Evolutionary conservation across 1,140 invertebrate genomes (phyloP).

Genomic region (Drosophila rufa): DNA sequence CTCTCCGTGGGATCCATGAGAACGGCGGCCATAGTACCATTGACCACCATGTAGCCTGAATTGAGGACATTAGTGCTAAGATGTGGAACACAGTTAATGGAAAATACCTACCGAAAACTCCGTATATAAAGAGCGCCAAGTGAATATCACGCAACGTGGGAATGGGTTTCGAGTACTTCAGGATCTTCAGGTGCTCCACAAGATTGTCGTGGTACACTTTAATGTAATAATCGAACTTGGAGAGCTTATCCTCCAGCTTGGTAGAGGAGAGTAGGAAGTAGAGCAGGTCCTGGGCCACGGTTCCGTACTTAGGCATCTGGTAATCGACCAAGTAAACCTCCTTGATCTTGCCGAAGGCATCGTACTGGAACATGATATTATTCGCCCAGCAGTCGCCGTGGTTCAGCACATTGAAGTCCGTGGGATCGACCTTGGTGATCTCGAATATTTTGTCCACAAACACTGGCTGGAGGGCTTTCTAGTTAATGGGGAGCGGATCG

Average conservation of each 20-base stretch:
- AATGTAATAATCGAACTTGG: slow-evolving; percentile 74
- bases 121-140: slow-evolving; percentile 2
- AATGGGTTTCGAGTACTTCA: slow-evolving; percentile 66
- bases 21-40: slow-evolving; percentile 11
- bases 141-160: slow-evolving; percentile 68
- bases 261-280: slow-evolving; percentile 75
- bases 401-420: slow-evolving; percentile 87
- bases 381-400: slow-evolving; percentile 87
- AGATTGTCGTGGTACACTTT: slow-evolving; percentile 73
- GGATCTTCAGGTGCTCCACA: slow-evolving; percentile 53
- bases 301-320: slow-evolving; percentile 68
- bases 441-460: slow-evolving; percentile 49
- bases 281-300: slow-evolving; percentile 65
- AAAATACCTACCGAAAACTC: slow-evolving; percentile 7
- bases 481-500: no score
- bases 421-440: slow-evolving; percentile 66
- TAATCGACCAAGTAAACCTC: slow-evolving; percentile 71
- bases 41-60: slow-evolving; percentile 5
- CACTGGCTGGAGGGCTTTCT: slow-evolving; percentile 42
- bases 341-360: slow-evolving; percentile 83
- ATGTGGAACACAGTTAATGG: background rate
- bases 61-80: background rate
- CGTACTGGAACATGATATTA: slow-evolving; percentile 88
- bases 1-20: slow-evolving; percentile 15
- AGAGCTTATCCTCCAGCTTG: slow-evolving; percentile 69